Evolutionary conservation across 2,888 invertebrate species (phyloP), one percentile per base, ranked within the genome.

Genomic region (Busseola fusca): DNA sequence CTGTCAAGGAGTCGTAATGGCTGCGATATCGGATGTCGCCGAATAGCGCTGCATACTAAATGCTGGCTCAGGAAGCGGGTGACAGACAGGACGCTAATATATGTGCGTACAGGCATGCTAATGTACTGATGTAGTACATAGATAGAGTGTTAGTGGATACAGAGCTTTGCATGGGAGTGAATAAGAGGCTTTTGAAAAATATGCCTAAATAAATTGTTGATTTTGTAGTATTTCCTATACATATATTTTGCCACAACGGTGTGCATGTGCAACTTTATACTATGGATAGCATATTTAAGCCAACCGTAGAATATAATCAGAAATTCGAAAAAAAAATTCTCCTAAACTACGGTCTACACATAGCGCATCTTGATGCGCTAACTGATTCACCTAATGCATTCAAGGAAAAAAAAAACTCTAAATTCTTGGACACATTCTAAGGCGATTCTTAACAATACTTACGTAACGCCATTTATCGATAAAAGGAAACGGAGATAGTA

Each of bases 41-140:
- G 78, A 82, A 85, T 84, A 84, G 78, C 80, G 78, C 70, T 80
- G 90, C 88, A 91, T 91, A 91, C 87, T 88, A 89, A 90, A 85
- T 83, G 82, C 68, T 74, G 64, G 27, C 81, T 82, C 88, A 90
- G 91, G 91, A 91, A 90, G 81, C 83, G 69, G 67, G 57, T 45
- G 82, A 84, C 86, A 87, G 82, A 84, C 86, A 87, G 88, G 87
- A 87, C 84, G 80, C 65, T 74, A 64, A 74, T 78, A 64, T 74
- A 75, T 78, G 80, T 83, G 78, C 76, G 76, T 80, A 75, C 30
- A 66, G 69, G 72, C 72, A 80, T 84, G 81, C 69, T 74, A 79
- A 82, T 81, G 66, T 67, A 54, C 64, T 45, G 75, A 75, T 78
- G 72, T 70, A 80, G 84, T 77, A 80, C 76, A 69, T 57, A 67